Evolutionary conservation across 2,113 vertebrate genomes (phyloP), one percentile per base, ranked within the genome.

Genomic region (Callospermophilus lateralis): DNA sequence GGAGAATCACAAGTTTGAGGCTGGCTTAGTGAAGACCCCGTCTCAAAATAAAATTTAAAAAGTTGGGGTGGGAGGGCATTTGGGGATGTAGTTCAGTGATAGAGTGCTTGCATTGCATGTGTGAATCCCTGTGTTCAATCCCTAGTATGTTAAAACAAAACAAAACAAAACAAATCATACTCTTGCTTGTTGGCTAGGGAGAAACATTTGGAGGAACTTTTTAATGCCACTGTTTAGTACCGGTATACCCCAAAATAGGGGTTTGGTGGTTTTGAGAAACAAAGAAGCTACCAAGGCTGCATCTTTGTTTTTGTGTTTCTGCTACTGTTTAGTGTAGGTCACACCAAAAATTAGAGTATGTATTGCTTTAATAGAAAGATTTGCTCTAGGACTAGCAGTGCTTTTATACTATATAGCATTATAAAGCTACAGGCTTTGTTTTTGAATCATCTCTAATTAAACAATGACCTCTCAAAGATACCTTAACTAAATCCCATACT

Each of bases 201-300:
- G 53, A 58, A 84, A 9, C 3, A 93, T n/a, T 3, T 24, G 10
- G 37, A 72, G 51, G 4, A 37, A 84, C 32, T 79, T 86, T 85
- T 55, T 80, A 58, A 53, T 91, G 22, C 6, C 28, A 32, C 20
- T 80, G 48, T 17, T 85, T 88, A 91, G 51, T 89, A 73, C 7
- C 81, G 61, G 72, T 83, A 4, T n/a, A 58, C 9, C 48, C 26
- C 55, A 78, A 32, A 37, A 67, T 51, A 81, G n/a, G 42, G 4
- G 17, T 22, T 93, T 94, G 55, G 22, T 89, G 42, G 87, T 89
- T 95, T 85, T 86, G n/a, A 39, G 86, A 93, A 61, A 51, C 20
- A 95, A 80, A 78, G 53, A 96, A 65, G 30, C 22, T 37, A 73
- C 11, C 6, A 28, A 53, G 30, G 8, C 10, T 74, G 1, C 13